phyloP scores from a whole-genome alignment of 2,113 vertebrate species.

The Petrocephalus microphthalmus region DNA sequence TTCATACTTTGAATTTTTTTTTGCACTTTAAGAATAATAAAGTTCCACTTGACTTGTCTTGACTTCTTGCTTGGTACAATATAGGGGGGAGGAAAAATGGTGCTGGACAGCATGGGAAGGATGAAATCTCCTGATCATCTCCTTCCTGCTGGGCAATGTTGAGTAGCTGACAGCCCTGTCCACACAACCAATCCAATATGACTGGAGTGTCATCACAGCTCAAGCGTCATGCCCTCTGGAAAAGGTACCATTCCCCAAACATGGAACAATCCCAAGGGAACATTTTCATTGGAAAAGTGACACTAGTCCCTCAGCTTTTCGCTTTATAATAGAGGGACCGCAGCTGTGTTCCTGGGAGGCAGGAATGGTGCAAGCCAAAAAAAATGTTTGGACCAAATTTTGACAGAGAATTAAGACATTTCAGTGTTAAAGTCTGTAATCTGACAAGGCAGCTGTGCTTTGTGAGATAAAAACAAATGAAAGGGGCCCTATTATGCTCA shows the following conservation, averaged over 20 bases:
- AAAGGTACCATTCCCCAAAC: not conserved
- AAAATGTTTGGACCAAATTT: not conserved
- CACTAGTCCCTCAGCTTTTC: not conserved
- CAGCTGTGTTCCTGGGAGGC: not conserved
- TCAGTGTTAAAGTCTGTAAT: not conserved
- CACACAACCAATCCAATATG: not conserved
- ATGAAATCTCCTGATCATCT: not conserved
- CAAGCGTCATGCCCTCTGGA: not conserved
- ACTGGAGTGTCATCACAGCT: not conserved
- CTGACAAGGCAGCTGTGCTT: not conserved
- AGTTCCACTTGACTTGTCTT: not conserved
- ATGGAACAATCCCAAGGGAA: not conserved
- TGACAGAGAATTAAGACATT: not conserved
- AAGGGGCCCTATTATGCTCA: not conserved
- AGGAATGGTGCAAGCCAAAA: not conserved
- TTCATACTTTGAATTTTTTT: not conserved
- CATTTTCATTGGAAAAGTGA: constrained; percentile 8
- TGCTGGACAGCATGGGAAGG: not conserved
- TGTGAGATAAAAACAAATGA: not conserved
- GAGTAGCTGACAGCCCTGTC: not conserved
- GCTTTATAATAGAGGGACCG: not conserved
- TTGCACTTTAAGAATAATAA: not conserved
- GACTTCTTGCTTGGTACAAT: not conserved
- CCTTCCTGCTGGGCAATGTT: not conserved
- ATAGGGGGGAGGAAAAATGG: not conserved